Conservation (phyloP, 2,888 invertebrate species). For the Drosophila buzzatii region DNA sequence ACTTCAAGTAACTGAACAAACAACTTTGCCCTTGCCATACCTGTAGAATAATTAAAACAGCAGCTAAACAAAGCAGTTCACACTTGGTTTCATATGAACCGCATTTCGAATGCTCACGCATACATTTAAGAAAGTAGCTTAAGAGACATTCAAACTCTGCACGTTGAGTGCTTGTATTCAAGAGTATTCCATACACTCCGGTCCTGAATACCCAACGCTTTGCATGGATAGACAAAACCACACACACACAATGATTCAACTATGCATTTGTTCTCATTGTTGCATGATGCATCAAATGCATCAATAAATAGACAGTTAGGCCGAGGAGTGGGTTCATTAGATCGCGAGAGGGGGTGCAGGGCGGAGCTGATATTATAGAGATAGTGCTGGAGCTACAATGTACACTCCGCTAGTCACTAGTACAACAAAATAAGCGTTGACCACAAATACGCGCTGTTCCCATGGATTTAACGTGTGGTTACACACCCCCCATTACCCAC, state of each 20-base stretch:
- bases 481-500: neutral
- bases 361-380: neutral
- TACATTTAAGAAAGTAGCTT: neutral
- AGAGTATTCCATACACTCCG: neutral
- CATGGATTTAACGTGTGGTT: slow-evolving; percentile 47
- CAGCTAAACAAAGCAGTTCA: neutral
- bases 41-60: neutral
- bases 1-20: too few relatives aligned
- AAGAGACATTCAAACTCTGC: neutral
- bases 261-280: slow-evolving; percentile 30
- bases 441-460: slow-evolving; percentile 49
- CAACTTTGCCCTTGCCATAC: too few relatives aligned
- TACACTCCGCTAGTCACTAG: slow-evolving; percentile 14
- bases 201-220: neutral
- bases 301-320: slow-evolving; percentile 48
- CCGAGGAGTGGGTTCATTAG: slow-evolving; percentile 4
- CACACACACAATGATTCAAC: slow-evolving; percentile 11
- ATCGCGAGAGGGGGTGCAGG: neutral
- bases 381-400: neutral
- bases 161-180: neutral
- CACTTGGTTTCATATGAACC: too few relatives aligned
- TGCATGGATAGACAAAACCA: neutral
- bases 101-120: neutral
- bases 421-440: slow-evolving; percentile 50
- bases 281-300: slow-evolving; percentile 49